Conservation (phyloP, 2,113 vertebrate genomes). For the Albula goreensis region DNA sequence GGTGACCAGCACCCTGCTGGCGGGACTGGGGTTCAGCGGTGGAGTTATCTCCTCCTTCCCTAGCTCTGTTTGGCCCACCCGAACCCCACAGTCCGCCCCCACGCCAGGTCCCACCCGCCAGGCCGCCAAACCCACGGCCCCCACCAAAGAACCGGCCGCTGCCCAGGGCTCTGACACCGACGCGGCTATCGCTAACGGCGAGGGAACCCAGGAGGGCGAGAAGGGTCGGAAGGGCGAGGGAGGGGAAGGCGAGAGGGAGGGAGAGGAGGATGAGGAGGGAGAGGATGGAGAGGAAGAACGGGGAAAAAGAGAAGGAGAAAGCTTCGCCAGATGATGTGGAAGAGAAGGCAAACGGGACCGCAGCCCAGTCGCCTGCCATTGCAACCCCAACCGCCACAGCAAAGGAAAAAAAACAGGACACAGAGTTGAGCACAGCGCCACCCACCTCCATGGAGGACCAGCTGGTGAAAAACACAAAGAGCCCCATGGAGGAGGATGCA, state of each 20-base stretch:
- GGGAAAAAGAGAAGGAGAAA: conserved; percentile 66
- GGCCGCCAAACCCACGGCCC: conserved; percentile 57
- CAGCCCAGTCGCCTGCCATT: conserved; percentile 46
- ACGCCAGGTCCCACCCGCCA: conserved; percentile 66
- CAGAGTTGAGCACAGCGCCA: conserved; percentile 56
- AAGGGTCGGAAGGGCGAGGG: conserved; percentile 74
- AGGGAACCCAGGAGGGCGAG: conserved; percentile 74
- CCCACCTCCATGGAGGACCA: conserved; percentile 44
- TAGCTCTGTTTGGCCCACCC: conserved; percentile 89
- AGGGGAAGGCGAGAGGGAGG: conserved; percentile 75
- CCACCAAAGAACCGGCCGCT: conserved; percentile 67
- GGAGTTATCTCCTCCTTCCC: conserved; percentile 93
- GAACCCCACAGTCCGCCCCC: conserved; percentile 57
- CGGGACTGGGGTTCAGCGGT: conserved; percentile 89
- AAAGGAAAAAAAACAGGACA: conserved; percentile 64
- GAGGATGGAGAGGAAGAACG: conserved; percentile 78
- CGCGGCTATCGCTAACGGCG: conserved; percentile 40
- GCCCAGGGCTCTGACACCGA: conserved; percentile 71
- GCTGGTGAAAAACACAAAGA: conserved; percentile 33
- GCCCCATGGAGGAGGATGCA: conserved; percentile 43
- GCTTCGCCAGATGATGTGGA: conserved; percentile 51
- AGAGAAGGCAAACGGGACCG: conserved; percentile 43
- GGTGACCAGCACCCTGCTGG: conserved; percentile 93
- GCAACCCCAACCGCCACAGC: conserved; percentile 68
- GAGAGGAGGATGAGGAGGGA: conserved; percentile 63